Evolutionary conservation across 2,113 vertebrate species (phyloP), one percentile per base, ranked within the genome.

Genomic region (Leucoraja erinaceus): DNA sequence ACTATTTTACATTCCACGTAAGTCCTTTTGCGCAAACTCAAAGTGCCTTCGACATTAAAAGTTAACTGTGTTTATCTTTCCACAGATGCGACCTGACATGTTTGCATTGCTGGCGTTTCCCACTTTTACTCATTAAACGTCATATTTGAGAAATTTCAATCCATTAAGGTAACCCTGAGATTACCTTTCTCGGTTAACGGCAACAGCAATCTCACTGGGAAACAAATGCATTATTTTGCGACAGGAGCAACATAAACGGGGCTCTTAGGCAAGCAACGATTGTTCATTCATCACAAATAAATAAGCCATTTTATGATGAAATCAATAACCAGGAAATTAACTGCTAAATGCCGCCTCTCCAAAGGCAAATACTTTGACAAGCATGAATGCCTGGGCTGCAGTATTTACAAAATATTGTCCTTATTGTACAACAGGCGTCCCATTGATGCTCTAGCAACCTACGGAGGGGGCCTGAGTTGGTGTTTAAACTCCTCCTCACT

Each of bases 401-500:
- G 28, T 18, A 63, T 86, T 86, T 86, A n/a, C 25, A 86, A 61
- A 66, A 63, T 7, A 77, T 88, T 88, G 28, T 66, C 28, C 28
- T 86, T 18, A 61, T 86, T 86, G 28, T 61, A 11, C 28, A 28
- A n/a, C 25, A 61, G 11, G 66, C 12, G 25, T 86, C 28, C 56
- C 11, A 61, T 11, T 12, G 54, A n/a, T 63, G 56, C 63, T 63
- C 83, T 88, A 18, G 83, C 28, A 31, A 63, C 10, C 18, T 33
- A 5, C 16, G 61, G 22, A 33, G 28, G n/a, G 56, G n/a, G 61
- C 38, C 59, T 88, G 75, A 63, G 63, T 63, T 88, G 11, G 8
- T 88, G 83, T 63, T 88, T 88, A 63, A 88, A 88, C 83, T 88
- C 83, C 78, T 81, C 78, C 83, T 66, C 59, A 31, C 12, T 31